phyloP scores from a whole-genome alignment of 2,888 invertebrate genomes.

The Platycheirus rosarum region DNA sequence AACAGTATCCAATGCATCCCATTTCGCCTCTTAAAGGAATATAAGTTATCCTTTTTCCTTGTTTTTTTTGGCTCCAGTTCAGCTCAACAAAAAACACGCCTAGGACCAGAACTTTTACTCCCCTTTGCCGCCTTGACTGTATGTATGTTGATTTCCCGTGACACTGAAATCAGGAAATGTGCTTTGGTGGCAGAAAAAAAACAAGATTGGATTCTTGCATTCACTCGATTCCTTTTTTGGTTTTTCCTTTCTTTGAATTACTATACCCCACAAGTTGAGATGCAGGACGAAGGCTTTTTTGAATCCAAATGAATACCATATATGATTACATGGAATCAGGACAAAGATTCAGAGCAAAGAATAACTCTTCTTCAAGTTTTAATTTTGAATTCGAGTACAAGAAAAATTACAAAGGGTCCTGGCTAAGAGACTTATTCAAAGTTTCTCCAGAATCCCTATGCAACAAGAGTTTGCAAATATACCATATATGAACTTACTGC shows the following conservation, averaged over 20 bases:
- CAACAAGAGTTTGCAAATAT: conserved; percentile 45
- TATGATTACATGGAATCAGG: conserved; percentile 40
- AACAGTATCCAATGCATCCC: no score
- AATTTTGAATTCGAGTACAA: conserved; percentile 55
- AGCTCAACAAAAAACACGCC: background rate
- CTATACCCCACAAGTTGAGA: conserved; percentile 10
- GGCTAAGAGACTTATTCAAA: no score
- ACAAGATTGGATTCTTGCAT: conserved; percentile 38
- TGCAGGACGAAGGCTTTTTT: conserved; percentile 19
- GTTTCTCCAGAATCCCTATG: conserved; percentile 59
- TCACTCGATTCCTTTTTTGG: conserved; percentile 20
- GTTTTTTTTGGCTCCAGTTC: background rate
- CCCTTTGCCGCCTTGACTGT: background rate
- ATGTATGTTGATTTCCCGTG: conserved; percentile 17
- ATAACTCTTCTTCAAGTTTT: conserved; percentile 62
- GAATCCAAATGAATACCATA: conserved; percentile 32
- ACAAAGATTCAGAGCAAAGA: conserved; percentile 42
- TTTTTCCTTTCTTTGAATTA: conserved; percentile 25
- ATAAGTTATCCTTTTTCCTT: background rate
- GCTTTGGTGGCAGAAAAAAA: conserved; percentile 20
- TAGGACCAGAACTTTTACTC: background rate
- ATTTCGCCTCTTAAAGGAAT: background rate
- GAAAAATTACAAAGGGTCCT: no score
- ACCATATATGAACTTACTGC: conserved; percentile 37
- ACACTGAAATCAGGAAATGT: conserved; percentile 18